These are phyloP conservation scores for Lutjanus argentimaculatus DNA, from an alignment of 2,797 vertebrate species.

Conservation along the genomic window DNA sequence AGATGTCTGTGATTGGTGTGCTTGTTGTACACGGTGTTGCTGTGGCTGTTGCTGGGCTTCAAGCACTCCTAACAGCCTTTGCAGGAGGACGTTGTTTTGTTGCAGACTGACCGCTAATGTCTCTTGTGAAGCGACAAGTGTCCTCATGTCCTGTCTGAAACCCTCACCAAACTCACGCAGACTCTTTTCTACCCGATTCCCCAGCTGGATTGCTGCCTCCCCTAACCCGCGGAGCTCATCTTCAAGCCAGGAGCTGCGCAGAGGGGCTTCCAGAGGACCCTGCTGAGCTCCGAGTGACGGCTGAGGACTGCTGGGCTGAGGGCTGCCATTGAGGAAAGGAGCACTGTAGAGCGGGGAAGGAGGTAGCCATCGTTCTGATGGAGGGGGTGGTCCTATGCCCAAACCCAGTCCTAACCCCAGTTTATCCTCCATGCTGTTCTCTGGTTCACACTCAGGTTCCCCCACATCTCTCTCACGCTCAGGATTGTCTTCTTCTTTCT, in stretches of 20 bases:
- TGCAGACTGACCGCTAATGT: conserved; percentile 86
- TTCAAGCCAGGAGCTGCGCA: conserved; percentile 87
- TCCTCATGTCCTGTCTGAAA: conserved; percentile 86
- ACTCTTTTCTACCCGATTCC: conserved; percentile 87
- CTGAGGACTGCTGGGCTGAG: conserved; percentile 88
- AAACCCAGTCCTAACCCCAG: conserved; percentile 86
- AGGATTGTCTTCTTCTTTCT: conserved; percentile 86
- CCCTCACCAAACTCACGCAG: conserved; percentile 86
- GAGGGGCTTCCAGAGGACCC: conserved; percentile 85
- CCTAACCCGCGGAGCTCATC: conserved; percentile 87
- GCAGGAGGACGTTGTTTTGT: conserved; percentile 89
- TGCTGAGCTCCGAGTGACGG: conserved; percentile 87
- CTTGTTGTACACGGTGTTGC: conserved; percentile 78
- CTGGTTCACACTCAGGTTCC: conserved; percentile 84
- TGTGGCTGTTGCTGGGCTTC: conserved; percentile 85
- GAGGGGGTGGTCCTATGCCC: conserved; percentile 86
- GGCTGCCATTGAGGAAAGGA: conserved; percentile 88
- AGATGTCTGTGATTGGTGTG: conserved; percentile 71
- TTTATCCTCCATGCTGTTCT: conserved; percentile 89
- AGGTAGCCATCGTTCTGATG: conserved; percentile 89
- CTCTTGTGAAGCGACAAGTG: conserved; percentile 88
- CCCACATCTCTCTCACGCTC: conserved; percentile 84
- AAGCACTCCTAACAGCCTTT: conserved; percentile 87
- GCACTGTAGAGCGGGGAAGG: conserved; percentile 89
- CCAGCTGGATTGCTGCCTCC: conserved; percentile 87